Conservation (phyloP, 2,888 invertebrate species). For the Hirtodrosophila confusa region DNA sequence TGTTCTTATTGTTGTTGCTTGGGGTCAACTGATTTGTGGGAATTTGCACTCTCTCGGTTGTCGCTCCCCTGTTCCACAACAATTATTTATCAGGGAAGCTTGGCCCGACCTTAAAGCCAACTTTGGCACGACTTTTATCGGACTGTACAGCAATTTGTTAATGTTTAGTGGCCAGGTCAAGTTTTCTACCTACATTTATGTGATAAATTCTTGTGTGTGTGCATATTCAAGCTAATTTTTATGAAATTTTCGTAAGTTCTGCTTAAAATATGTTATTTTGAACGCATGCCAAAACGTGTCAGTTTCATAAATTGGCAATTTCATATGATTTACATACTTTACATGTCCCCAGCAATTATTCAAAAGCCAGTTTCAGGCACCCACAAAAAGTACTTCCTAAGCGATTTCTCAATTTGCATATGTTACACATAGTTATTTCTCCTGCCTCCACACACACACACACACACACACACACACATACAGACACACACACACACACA, state of each 20-base stretch:
- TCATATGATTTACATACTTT: constrained; percentile 39
- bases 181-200: too few species aligned
- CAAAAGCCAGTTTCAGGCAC: constrained; percentile 51
- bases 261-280: neutral
- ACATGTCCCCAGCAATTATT: constrained; percentile 60
- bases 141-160: constrained; percentile 6
- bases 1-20: constrained; percentile 12
- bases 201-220: too few species aligned
- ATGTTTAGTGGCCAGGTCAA: neutral
- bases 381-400: constrained; percentile 60
- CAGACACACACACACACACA: constrained; percentile 12
- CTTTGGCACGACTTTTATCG: neutral
- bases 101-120: neutral
- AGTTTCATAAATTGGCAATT: constrained; percentile 22
- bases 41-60: constrained; percentile 22
- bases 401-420: constrained; percentile 78
- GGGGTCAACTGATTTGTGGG: constrained; percentile 43
- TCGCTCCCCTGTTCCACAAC: neutral
- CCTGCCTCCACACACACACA: neutral
- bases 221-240: neutral
- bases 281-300: neutral
- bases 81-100: too few species aligned
- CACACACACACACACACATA: neutral
- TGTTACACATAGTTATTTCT: constrained; percentile 40
- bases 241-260: neutral